A percentile compares a stretch with the other conserved stretches of the same genome.
Conservation (phyloP, 2,797 vertebrate species). For the Catharus ustulatus region DNA sequence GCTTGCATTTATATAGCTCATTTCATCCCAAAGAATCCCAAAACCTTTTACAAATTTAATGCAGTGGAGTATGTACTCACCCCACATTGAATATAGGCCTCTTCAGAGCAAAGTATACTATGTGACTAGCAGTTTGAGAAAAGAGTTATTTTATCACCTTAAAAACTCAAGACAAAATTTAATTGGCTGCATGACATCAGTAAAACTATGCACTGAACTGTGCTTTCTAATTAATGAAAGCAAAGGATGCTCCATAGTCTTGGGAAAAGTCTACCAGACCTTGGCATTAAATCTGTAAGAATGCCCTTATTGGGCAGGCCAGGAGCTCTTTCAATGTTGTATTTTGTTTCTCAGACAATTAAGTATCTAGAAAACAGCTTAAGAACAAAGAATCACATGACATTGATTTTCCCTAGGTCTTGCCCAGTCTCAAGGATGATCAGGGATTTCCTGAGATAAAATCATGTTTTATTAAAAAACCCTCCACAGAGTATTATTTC, state of each 20-base stretch:
- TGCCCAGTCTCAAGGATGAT: background rate
- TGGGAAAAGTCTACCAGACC: background rate
- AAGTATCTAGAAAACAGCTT: background rate
- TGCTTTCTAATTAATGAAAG: background rate
- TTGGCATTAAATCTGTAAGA: background rate
- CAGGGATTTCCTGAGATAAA: background rate
- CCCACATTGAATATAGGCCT: background rate
- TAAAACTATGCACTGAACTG: background rate
- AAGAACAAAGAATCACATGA: background rate
- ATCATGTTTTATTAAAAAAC: background rate
- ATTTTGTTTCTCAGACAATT: background rate
- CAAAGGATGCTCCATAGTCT: background rate
- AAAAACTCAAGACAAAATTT: background rate
- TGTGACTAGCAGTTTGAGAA: background rate
- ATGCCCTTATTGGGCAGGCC: background rate
- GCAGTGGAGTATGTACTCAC: background rate
- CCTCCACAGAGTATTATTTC: background rate
- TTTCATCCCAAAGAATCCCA: constrained; percentile 23
- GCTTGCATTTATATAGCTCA: constrained; percentile 59
- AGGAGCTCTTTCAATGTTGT: background rate
- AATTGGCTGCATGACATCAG: background rate
- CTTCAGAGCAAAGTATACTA: background rate
- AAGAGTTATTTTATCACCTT: background rate
- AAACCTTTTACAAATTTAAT: constrained; percentile 44
- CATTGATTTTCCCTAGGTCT: background rate